These are phyloP conservation scores for Cataglyphis altisquamis DNA, from an alignment of 2,888 invertebrate genomes.

Conservation along the genomic window DNA sequence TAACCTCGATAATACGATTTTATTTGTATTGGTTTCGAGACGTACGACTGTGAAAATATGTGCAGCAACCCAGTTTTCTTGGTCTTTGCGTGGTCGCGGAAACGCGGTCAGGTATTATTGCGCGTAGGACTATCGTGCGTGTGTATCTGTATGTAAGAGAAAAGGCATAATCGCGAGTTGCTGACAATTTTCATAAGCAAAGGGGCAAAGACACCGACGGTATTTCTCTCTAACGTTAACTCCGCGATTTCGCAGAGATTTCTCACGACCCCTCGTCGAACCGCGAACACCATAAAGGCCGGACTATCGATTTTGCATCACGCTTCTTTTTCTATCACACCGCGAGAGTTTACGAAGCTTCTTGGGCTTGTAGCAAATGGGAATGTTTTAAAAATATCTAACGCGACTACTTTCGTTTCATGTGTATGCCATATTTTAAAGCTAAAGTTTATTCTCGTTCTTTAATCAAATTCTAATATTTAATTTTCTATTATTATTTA, in stretches of 20 bases:
- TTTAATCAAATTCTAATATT: conserved; percentile 13
- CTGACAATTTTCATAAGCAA: conserved; percentile 49
- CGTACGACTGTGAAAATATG: conserved; percentile 26
- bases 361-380: conserved; percentile 4
- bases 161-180: conserved; percentile 43
- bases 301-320: conserved; percentile 50
- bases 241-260: conserved; percentile 23
- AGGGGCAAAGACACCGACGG: conserved; percentile 50
- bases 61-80: conserved; percentile 53
- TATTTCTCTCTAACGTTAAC: not conserved
- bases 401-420: not conserved
- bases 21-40: conserved; percentile 24
- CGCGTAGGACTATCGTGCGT: conserved; percentile 56
- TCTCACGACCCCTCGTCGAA: conserved; percentile 48
- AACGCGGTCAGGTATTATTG: conserved; percentile 72
- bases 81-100: conserved; percentile 23
- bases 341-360: not conserved
- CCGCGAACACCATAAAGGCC: conserved; percentile 45
- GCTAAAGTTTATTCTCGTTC: not conserved
- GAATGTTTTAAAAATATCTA: conserved; percentile 24
- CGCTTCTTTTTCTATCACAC: conserved; percentile 44
- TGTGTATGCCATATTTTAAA: not conserved
- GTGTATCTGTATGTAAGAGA: conserved; percentile 49
- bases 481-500: not conserved
- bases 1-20: conserved; percentile 40